A percentile compares a stretch with the other conserved stretches of the same genome.
Evolutionary conservation across 2,888 invertebrate genomes (phyloP).

Genomic region (Ceratothoa steindachneri): DNA sequence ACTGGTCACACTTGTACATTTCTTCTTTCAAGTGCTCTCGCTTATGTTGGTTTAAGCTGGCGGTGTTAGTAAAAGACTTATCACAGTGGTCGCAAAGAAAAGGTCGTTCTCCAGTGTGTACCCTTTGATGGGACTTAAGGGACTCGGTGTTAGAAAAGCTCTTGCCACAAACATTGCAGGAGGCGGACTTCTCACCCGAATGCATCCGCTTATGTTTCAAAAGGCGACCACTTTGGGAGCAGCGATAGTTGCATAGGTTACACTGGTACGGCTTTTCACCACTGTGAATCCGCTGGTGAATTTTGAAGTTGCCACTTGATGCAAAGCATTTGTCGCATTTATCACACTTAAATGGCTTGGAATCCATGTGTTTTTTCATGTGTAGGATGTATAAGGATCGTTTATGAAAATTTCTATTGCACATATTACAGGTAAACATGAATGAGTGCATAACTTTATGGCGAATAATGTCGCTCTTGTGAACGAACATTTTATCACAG

Average conservation of each 20-base stretch:
- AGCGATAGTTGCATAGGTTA: constrained; percentile 41
- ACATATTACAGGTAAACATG: constrained; percentile 46
- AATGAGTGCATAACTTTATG: constrained; percentile 48
- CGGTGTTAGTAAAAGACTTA: constrained; percentile 47
- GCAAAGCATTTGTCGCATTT: constrained; percentile 41
- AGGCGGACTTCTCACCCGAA: constrained; percentile 89
- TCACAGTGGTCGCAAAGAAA: constrained; percentile 46
- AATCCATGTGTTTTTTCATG: constrained; percentile 43
- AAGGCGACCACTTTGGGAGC: constrained; percentile 57
- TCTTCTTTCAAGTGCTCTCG: constrained; percentile 44
- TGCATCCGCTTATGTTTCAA: constrained; percentile 96
- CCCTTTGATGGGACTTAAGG: constrained; percentile 41
- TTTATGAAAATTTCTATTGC: constrained; percentile 46
- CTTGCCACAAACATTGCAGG: constrained; percentile 77
- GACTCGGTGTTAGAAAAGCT: constrained; percentile 46
- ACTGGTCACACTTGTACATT: constrained; percentile 43
- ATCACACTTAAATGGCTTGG: constrained; percentile 46
- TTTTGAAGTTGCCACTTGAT: constrained; percentile 44
- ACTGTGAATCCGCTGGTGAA: constrained; percentile 43
- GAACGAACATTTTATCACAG: constrained; percentile 46
- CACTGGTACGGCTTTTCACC: constrained; percentile 46
- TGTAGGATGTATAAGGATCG: constrained; percentile 43
- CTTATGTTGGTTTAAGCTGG: constrained; percentile 45
- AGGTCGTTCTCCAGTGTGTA: constrained; percentile 47
- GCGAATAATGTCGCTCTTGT: constrained; percentile 46